Evolutionary conservation across 1,140 invertebrate species (phyloP).

Genomic region (Anadara kagoshimensis): DNA sequence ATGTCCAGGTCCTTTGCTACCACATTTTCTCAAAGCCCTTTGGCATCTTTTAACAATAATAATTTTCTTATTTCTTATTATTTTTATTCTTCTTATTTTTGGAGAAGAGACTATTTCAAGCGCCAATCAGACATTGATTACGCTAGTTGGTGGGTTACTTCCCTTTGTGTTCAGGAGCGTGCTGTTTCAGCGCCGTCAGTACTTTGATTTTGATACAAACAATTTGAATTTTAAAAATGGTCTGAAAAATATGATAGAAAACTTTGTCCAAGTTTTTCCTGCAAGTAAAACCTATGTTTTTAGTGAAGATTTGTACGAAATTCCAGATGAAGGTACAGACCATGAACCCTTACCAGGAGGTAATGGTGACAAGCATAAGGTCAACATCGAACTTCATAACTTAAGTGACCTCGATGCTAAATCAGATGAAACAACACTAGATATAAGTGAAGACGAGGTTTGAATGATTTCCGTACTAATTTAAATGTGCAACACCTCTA

Average conservation of each 20-base stretch:
- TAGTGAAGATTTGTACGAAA: too few relatives aligned
- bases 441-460: too few relatives aligned
- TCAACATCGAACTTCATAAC: too few relatives aligned
- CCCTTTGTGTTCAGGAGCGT: conserved; percentile 56
- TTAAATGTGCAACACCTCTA: too few relatives aligned
- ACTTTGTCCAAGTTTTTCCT: neutral
- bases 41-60: conserved; percentile 43
- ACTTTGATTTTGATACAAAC: conserved; percentile 38
- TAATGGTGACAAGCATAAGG: too few relatives aligned
- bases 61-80: conserved; percentile 53
- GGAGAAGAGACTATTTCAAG: conserved; percentile 50
- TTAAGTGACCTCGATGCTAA: too few relatives aligned
- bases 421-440: too few relatives aligned
- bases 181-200: conserved; percentile 24
- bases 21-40: conserved; percentile 37
- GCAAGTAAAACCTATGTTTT: too few relatives aligned
- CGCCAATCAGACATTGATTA: conserved; percentile 57
- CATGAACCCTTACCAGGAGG: too few relatives aligned
- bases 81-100: conserved; percentile 57
- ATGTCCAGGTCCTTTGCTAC: conserved; percentile 50
- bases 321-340: too few relatives aligned
- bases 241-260: conserved; percentile 50
- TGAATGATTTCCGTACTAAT: too few relatives aligned
- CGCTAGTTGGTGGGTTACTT: conserved; percentile 54
- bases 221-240: conserved; percentile 53